phyloP scores from a whole-genome alignment of 2,797 vertebrate genomes.

The Diceros bicornis region DNA sequence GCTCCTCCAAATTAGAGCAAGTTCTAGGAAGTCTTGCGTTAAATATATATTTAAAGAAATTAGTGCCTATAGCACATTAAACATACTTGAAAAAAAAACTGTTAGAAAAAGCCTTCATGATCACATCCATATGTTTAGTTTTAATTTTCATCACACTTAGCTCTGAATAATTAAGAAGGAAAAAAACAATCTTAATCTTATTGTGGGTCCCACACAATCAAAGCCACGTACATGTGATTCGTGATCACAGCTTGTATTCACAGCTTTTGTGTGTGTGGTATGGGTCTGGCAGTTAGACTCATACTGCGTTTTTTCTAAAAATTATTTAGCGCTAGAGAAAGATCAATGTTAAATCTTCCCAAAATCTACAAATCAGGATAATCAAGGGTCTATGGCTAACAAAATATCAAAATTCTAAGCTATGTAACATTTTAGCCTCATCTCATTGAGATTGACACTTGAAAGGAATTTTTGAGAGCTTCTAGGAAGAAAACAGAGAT shows the following conservation, averaged over 20 bases:
- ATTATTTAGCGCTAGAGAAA: constrained; percentile 81
- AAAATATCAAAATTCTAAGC: constrained; percentile 78
- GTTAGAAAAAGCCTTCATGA: constrained; percentile 82
- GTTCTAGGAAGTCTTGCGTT: constrained; percentile 44
- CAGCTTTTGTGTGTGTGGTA: constrained; percentile 86
- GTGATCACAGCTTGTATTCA: constrained; percentile 84
- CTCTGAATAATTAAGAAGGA: constrained; percentile 87
- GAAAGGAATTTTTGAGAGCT: constrained; percentile 77
- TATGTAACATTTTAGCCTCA: constrained; percentile 58
- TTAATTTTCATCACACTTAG: constrained; percentile 87
- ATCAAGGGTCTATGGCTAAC: constrained; percentile 70
- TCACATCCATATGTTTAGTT: constrained; percentile 86
- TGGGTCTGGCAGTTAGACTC: constrained; percentile 83
- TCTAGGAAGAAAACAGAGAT: constrained; percentile 72
- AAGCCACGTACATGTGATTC: constrained; percentile 81
- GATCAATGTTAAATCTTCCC: constrained; percentile 79
- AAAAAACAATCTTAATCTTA: constrained; percentile 80
- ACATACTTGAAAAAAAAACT: constrained; percentile 75
- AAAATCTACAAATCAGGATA: constrained; percentile 80
- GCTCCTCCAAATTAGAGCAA: constrained; percentile 42
- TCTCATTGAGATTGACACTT: constrained; percentile 78
- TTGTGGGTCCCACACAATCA: constrained; percentile 82
- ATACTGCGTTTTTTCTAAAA: constrained; percentile 85
- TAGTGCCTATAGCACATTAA: constrained; percentile 37
- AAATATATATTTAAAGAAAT: constrained; percentile 56